These are phyloP conservation scores for Mactra quadrangularis DNA, from an alignment of 1,140 invertebrate genomes.

Conservation along the genomic window DNA sequence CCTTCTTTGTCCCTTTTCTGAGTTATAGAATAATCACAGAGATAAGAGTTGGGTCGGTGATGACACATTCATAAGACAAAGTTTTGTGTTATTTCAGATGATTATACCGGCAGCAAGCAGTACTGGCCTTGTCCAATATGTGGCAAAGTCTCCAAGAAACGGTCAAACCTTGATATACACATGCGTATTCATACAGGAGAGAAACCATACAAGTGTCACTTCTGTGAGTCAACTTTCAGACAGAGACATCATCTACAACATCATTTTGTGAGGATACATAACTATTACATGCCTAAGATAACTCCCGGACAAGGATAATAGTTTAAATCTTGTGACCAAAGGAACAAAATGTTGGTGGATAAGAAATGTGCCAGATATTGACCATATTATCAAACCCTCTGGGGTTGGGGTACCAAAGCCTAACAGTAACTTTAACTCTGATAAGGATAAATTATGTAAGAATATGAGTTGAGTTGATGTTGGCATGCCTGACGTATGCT, in stretches of 20 bases:
- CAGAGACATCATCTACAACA: constrained; percentile 30
- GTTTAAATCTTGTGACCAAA: background rate
- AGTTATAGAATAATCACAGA: too few species aligned
- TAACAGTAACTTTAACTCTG: too few species aligned
- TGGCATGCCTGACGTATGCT: too few species aligned
- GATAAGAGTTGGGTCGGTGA: too few species aligned
- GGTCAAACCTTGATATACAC: constrained; percentile 49
- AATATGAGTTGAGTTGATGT: too few species aligned
- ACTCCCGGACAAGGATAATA: background rate
- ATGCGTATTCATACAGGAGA: constrained; percentile 69
- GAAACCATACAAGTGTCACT: constrained; percentile 66
- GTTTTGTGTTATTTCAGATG: constrained; percentile 27
- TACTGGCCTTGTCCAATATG: constrained; percentile 40
- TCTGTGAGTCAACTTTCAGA: constrained; percentile 72
- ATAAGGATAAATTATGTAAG: too few species aligned
- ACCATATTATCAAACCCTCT: too few species aligned
- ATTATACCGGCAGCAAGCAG: background rate
- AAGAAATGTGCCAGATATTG: too few species aligned
- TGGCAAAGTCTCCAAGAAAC: constrained; percentile 50
- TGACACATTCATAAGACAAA: background rate
- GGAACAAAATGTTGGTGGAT: background rate
- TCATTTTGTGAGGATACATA: constrained; percentile 5
- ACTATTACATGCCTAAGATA: background rate
- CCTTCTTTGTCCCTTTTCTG: too few species aligned
- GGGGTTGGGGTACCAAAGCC: too few species aligned